A percentile compares a stretch with the other conserved stretches of the same genome.
Evolutionary conservation across 1,140 invertebrate genomes (phyloP).

Genomic region (Cardiocondyla obscurior): DNA sequence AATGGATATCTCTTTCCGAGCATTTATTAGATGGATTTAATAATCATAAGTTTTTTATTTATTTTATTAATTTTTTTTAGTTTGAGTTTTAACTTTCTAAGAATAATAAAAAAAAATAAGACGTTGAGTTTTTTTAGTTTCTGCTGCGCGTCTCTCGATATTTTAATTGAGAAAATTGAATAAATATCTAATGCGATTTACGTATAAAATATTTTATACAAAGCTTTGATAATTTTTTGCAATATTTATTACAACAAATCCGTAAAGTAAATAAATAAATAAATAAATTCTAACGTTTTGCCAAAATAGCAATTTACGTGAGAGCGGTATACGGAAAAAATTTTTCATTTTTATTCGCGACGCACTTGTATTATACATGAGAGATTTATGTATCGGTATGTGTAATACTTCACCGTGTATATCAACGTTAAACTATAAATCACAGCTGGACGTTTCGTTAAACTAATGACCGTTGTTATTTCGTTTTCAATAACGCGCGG

Average conservation of each 20-base stretch:
- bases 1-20: too few relatives aligned
- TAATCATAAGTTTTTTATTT: too few relatives aligned
- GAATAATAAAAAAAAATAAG: too few relatives aligned
- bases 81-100: too few relatives aligned
- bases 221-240: not conserved
- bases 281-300: not conserved
- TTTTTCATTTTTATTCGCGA: constrained; percentile 21
- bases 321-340: not conserved
- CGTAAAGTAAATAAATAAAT: constrained; percentile 2
- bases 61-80: too few relatives aligned
- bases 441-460: not conserved
- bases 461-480: constrained; percentile 44
- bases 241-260: not conserved
- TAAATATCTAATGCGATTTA: not conserved
- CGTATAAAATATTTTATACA: not conserved
- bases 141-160: too few relatives aligned
- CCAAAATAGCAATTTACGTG: not conserved
- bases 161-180: not conserved
- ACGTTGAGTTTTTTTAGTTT: too few relatives aligned
- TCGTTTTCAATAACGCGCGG: constrained; percentile 31
- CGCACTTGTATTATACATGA: not conserved
- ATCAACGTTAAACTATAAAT: constrained; percentile 11
- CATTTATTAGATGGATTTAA: too few relatives aligned
- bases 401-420: not conserved
- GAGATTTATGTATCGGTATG: not conserved